Percentiles rank a stretch among this genome's conserved stretches.
Conservation (phyloP, 2,113 vertebrate genomes). For the Peromyscus maniculatus region DNA sequence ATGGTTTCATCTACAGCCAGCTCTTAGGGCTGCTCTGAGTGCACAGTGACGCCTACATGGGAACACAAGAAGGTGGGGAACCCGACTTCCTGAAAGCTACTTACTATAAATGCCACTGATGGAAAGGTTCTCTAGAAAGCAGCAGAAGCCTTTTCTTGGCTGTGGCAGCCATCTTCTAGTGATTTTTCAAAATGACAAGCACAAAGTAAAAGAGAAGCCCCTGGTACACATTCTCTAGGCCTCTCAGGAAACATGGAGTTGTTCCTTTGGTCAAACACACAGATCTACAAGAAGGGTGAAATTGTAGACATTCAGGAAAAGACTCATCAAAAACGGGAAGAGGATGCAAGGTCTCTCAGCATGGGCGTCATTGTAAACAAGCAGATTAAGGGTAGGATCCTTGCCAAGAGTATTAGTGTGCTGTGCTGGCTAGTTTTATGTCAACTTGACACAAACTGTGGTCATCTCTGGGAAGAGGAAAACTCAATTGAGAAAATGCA, state of each 20-base stretch:
- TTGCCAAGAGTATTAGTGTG: neutral
- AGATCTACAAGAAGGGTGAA: neutral
- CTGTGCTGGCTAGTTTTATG: neutral
- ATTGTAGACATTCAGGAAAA: neutral
- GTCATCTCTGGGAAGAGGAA: neutral
- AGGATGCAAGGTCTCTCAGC: neutral
- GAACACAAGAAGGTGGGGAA: neutral
- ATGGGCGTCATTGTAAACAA: neutral
- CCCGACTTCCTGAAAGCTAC: neutral
- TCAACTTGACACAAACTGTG: neutral
- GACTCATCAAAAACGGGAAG: no score
- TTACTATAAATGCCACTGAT: no score
- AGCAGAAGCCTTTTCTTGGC: neutral
- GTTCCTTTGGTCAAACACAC: neutral
- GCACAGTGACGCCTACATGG: fast-evolving
- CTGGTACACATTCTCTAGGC: neutral
- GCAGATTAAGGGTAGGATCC: neutral
- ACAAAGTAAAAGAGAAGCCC: no score
- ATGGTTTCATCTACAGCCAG: neutral
- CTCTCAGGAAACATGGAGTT: neutral
- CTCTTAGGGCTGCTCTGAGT: neutral
- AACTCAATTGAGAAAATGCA: neutral
- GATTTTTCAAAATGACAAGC: neutral
- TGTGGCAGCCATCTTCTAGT: no score
- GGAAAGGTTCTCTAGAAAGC: neutral